phyloP scores from a whole-genome alignment of 2,888 invertebrate species.

The Apomyelois bistriatella region DNA sequence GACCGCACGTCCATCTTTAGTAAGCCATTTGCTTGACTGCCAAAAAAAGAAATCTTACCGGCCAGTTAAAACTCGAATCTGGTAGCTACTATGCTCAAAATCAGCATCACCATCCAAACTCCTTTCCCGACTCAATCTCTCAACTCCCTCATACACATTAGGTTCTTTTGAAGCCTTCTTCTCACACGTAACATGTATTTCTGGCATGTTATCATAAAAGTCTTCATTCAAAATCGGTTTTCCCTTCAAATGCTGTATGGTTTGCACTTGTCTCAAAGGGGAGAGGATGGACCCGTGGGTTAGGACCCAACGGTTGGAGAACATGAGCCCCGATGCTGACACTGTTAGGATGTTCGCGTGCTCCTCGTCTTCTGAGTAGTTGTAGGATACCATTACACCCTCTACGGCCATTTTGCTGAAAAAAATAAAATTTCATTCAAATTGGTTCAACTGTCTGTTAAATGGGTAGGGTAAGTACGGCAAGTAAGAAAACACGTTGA shows the following conservation, averaged over 20 bases:
- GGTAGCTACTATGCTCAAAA: constrained; percentile 63
- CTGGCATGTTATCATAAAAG: constrained; percentile 65
- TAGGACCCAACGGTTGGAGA: constrained; percentile 74
- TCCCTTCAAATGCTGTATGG: constrained; percentile 56
- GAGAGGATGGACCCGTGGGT: constrained; percentile 76
- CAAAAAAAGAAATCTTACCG: constrained; percentile 39
- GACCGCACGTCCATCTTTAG: too few relatives aligned
- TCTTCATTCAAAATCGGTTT: constrained; percentile 63
- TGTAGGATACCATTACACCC: constrained; percentile 75
- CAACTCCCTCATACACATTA: constrained; percentile 50
- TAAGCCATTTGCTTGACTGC: too few relatives aligned
- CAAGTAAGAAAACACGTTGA: too few relatives aligned
- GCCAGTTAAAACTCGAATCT: constrained; percentile 65
- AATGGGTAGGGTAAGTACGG: too few relatives aligned
- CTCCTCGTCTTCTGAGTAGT: constrained; percentile 60
- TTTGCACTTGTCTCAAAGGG: constrained; percentile 59
- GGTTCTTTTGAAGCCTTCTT: constrained; percentile 39
- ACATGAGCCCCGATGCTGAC: constrained; percentile 74
- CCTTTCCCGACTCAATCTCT: constrained; percentile 55
- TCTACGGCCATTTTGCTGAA: constrained; percentile 56
- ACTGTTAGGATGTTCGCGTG: constrained; percentile 69
- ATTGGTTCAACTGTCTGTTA: too few relatives aligned
- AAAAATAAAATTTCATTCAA: neutral
- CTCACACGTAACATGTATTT: constrained; percentile 69
- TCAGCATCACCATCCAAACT: constrained; percentile 40